These are phyloP conservation scores for Myotis davidii DNA, from an alignment of 2,113 vertebrate genomes.

Conservation along the genomic window DNA sequence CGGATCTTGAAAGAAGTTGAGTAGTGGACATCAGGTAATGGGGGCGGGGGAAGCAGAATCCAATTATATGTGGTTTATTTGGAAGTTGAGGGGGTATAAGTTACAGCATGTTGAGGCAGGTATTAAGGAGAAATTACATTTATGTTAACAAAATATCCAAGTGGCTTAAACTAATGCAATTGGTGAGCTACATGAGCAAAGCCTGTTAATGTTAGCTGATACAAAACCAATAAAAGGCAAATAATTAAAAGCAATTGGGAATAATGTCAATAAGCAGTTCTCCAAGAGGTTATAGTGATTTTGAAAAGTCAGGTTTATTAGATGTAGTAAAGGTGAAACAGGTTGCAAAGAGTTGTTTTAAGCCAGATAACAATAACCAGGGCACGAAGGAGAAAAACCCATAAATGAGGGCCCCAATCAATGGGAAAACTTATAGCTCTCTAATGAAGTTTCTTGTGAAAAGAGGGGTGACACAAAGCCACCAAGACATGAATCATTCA, in stretches of 20 bases:
- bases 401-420: conserved; percentile 87
- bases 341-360: conserved; percentile 85
- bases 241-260: conserved; percentile 76
- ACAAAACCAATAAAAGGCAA: conserved; percentile 57
- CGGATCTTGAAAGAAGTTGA: not conserved
- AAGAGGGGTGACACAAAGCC: conserved; percentile 91
- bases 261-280: conserved; percentile 82
- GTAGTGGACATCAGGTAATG: not conserved
- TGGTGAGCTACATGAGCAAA: not conserved
- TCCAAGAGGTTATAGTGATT: conserved; percentile 83
- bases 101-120: not conserved
- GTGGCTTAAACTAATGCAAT: conserved; percentile 42
- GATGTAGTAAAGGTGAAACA: conserved; percentile 84
- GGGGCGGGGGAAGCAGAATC: not conserved
- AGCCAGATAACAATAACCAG: conserved; percentile 86
- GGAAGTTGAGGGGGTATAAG: not conserved
- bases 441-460: conserved; percentile 93
- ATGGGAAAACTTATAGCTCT: conserved; percentile 92
- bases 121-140: conserved; percentile 40
- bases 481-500: conserved; percentile 95
- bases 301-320: conserved; percentile 83
- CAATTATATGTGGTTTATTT: not conserved
- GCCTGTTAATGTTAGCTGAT: not conserved
- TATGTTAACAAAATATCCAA: conserved; percentile 12
- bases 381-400: conserved; percentile 86